phyloP scores from a whole-genome alignment of 2,888 invertebrate genomes.

The Drosophila melanosoma region DNA sequence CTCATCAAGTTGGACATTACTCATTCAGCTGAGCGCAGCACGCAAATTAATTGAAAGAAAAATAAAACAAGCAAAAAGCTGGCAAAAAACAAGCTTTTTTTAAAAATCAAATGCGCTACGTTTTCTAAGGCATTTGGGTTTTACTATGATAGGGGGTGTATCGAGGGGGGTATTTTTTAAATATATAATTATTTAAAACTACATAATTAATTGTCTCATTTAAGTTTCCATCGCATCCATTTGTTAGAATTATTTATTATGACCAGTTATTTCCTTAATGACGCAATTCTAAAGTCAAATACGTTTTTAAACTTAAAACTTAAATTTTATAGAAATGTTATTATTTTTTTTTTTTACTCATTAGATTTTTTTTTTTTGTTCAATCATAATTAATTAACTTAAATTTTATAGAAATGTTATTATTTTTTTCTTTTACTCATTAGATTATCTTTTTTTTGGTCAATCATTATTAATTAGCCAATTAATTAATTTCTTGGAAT shows the following conservation, averaged over 20 bases:
- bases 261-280: background rate
- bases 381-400: background rate
- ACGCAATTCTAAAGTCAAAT: background rate
- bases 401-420: background rate
- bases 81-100: slow-evolving; percentile 20
- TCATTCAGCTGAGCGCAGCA: slow-evolving; percentile 60
- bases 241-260: background rate
- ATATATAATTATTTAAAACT: background rate
- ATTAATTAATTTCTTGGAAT: background rate
- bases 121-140: slow-evolving; percentile 22
- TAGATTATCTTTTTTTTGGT: background rate
- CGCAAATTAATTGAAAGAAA: slow-evolving; percentile 62
- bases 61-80: slow-evolving; percentile 23
- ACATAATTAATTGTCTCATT: background rate
- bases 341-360: background rate
- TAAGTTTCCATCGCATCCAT: background rate
- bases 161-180: too few species aligned
- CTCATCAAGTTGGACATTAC: slow-evolving; percentile 63
- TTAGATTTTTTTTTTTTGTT: background rate
- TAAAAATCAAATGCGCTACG: slow-evolving; percentile 49
- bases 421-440: background rate
- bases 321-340: background rate
- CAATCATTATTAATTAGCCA: background rate
- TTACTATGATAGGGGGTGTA: background rate
- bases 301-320: background rate